Conservation (phyloP, 2,113 vertebrate genomes). For the Calyptomena viridis region DNA sequence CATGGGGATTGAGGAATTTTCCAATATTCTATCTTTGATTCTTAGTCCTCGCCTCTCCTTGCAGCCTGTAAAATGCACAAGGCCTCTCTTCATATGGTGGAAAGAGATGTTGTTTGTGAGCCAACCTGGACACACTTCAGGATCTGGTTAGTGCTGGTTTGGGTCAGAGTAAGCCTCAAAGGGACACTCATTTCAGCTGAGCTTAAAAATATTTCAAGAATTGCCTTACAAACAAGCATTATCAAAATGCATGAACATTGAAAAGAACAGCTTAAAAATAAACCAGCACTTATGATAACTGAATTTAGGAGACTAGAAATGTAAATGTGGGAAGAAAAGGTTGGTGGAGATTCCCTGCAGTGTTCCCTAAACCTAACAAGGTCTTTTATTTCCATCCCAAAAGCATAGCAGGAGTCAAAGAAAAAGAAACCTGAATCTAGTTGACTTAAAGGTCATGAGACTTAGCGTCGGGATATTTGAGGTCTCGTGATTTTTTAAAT, state of each 20-base stretch:
- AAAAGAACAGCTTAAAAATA: background rate
- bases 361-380: background rate
- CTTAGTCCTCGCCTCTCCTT: background rate
- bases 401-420: background rate
- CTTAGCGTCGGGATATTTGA: background rate
- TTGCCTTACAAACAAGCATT: background rate
- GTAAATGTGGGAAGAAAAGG: background rate
- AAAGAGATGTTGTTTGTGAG: background rate
- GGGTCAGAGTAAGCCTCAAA: background rate
- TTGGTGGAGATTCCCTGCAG: background rate
- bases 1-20: background rate
- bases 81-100: background rate
- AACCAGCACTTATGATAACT: fast-evolving
- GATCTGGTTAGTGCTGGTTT: background rate
- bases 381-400: constrained; percentile 19
- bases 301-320: background rate
- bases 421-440: constrained; percentile 39
- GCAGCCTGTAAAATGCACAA: background rate
- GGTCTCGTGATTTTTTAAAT: constrained; percentile 35
- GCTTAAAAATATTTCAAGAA: background rate
- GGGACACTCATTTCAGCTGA: background rate
- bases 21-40: background rate
- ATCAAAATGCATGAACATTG: background rate
- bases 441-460: constrained; percentile 52
- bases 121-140: background rate